These are phyloP conservation scores for Mungos mungo DNA, from an alignment of 2,113 vertebrate species.

Conservation along the genomic window DNA sequence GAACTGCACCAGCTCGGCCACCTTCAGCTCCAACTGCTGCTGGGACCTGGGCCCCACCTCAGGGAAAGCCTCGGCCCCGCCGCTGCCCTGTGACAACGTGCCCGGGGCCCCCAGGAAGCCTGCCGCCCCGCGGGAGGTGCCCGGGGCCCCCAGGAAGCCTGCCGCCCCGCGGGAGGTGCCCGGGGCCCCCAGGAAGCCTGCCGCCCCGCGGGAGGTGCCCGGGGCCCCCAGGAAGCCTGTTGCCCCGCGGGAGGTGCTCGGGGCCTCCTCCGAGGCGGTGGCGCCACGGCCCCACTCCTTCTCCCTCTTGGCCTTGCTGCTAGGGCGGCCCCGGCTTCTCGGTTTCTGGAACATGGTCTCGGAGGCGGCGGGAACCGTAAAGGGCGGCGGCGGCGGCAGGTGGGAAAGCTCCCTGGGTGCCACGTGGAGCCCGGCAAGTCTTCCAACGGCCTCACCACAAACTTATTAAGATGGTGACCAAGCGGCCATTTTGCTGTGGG, in stretches of 20 bases:
- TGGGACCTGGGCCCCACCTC: constrained; percentile 32
- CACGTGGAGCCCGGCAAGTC: background rate
- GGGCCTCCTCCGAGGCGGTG: constrained; percentile 1
- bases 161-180: too few relatives aligned
- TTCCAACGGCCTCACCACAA: background rate
- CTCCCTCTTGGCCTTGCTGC: background rate
- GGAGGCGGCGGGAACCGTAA: background rate
- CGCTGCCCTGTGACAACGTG: background rate
- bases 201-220: too few relatives aligned
- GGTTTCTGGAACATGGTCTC: constrained; percentile 42
- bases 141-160: background rate
- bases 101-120: background rate
- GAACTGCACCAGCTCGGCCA: constrained; percentile 92
- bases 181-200: too few relatives aligned
- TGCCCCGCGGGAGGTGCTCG: background rate
- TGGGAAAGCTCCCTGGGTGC: background rate
- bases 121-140: background rate
- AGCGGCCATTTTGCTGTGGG: too few relatives aligned
- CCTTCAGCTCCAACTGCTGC: constrained; percentile 79
- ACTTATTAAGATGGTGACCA: too few relatives aligned
- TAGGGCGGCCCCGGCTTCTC: background rate
- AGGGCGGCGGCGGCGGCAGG: rapidly evolving
- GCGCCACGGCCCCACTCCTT: background rate
- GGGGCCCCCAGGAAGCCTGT: too few relatives aligned
- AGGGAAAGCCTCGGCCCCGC: background rate